Percentiles rank a stretch among this genome's conserved stretches.
phyloP scores from a whole-genome alignment of 2,113 vertebrate genomes.

The Peromyscus californicus region DNA sequence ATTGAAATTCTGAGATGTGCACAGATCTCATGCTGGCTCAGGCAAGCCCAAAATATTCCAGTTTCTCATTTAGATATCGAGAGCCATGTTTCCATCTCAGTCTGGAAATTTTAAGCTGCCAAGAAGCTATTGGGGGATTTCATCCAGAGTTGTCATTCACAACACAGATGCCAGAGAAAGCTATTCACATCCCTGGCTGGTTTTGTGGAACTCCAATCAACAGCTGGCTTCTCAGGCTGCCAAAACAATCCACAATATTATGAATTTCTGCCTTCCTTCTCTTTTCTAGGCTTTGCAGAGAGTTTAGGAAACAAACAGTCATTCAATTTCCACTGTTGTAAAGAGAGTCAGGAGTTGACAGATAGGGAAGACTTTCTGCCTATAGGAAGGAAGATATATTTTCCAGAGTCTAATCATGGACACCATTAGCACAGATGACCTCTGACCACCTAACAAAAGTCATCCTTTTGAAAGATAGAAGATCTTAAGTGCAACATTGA shows the following conservation, averaged over 20 bases:
- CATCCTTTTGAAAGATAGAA: not conserved
- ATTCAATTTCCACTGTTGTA: slow-evolving; percentile 17
- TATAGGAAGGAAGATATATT: not conserved
- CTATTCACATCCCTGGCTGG: slow-evolving; percentile 43
- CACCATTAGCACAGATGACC: not conserved
- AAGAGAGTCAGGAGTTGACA: not conserved
- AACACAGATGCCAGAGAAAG: slow-evolving; percentile 54
- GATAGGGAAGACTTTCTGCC: not conserved
- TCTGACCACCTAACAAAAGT: not conserved
- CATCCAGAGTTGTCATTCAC: slow-evolving; percentile 45
- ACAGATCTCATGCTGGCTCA: slow-evolving; percentile 53
- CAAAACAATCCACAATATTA: slow-evolving; percentile 68
- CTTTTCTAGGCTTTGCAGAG: slow-evolving; percentile 35
- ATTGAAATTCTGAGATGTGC: slow-evolving; percentile 53
- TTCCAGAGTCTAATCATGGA: not conserved
- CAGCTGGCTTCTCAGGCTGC: slow-evolving; percentile 68
- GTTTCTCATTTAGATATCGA: slow-evolving; percentile 8
- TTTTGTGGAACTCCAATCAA: slow-evolving; percentile 52
- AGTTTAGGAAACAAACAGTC: slow-evolving; percentile 25
- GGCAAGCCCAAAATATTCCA: slow-evolving; percentile 62
- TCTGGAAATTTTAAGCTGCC: slow-evolving; percentile 63
- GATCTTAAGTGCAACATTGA: not conserved
- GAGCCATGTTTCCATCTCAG: slow-evolving; percentile 64
- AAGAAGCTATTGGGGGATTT: slow-evolving; percentile 40
- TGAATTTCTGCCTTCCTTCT: slow-evolving; percentile 27